These are phyloP conservation scores for Podilymbus podiceps DNA, from an alignment of 2,113 vertebrate genomes.

Conservation along the genomic window DNA sequence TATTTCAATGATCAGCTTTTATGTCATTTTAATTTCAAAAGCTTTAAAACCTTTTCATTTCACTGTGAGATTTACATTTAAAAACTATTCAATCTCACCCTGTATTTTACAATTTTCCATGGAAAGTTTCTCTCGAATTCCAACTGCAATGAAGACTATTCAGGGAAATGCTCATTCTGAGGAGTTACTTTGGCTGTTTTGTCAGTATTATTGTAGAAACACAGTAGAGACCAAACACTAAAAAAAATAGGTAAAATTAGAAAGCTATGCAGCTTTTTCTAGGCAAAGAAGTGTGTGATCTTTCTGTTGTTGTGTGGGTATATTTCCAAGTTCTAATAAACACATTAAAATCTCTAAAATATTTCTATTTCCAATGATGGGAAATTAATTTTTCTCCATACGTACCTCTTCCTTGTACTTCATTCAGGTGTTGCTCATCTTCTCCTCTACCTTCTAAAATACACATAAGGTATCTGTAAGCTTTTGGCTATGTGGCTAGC, in stretches of 20 bases:
- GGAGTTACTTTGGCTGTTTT: neutral
- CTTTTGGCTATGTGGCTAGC: neutral
- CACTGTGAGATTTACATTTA: neutral
- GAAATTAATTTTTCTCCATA: constrained; percentile 38
- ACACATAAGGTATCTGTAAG: neutral
- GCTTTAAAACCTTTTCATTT: neutral
- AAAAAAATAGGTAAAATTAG: neutral
- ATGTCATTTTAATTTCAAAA: neutral
- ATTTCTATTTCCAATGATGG: constrained; percentile 28
- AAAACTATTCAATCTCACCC: neutral
- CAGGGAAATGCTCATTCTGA: neutral
- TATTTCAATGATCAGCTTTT: constrained; percentile 1
- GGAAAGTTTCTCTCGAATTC: neutral
- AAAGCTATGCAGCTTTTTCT: neutral
- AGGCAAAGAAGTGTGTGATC: neutral
- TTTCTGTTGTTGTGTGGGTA: neutral
- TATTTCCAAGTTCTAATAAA: constrained; percentile 22
- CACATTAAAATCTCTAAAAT: constrained; percentile 1
- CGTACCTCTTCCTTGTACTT: neutral
- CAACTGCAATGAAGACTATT: neutral
- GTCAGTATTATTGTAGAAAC: neutral
- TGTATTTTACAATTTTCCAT: neutral
- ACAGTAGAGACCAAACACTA: neutral
- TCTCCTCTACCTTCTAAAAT: constrained; percentile 22
- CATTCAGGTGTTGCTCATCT: constrained; percentile 18